phyloP scores from a whole-genome alignment of 1,140 invertebrate genomes.

The Thaumetopoea pityocampa region DNA sequence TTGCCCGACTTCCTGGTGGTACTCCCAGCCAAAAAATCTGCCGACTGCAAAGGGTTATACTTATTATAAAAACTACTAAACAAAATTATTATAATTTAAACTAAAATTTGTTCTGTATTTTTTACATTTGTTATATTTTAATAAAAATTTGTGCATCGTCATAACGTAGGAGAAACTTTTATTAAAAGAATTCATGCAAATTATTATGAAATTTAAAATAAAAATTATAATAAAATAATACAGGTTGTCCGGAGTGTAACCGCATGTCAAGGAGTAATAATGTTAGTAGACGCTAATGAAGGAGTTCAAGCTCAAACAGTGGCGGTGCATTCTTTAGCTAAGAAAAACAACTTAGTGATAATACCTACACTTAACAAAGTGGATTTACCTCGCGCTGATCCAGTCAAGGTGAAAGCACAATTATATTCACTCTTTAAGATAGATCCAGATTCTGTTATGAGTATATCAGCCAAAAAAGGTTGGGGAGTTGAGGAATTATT shows the following conservation, averaged over 20 bases:
- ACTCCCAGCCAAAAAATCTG: too few species aligned
- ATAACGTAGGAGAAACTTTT: too few species aligned
- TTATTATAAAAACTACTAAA: too few species aligned
- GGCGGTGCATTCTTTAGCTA: constrained; percentile 96
- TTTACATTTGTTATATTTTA: too few species aligned
- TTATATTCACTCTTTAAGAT: constrained; percentile 92
- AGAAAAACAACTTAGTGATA: constrained; percentile 87
- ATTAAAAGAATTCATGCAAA: too few species aligned
- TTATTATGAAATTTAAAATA: neutral
- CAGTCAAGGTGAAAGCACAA: constrained; percentile 87
- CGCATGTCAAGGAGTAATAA: constrained; percentile 95
- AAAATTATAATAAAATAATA: constrained; percentile 17
- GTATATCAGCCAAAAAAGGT: constrained; percentile 93
- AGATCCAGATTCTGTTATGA: constrained; percentile 77
- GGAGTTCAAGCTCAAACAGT: constrained; percentile 98
- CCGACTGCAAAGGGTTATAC: too few species aligned
- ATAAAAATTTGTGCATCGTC: too few species aligned
- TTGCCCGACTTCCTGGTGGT: too few species aligned
- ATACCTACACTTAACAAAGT: constrained; percentile 98
- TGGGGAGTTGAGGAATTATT: constrained; percentile 87
- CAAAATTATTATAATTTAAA: too few species aligned
- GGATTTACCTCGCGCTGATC: constrained; percentile 93
- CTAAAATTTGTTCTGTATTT: too few species aligned
- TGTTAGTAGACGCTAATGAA: constrained; percentile 97
- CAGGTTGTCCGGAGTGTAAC: constrained; percentile 88